Evolutionary conservation across 2,888 invertebrate genomes (phyloP).

Genomic region (Galeopsomyia nigrocyanea): DNA sequence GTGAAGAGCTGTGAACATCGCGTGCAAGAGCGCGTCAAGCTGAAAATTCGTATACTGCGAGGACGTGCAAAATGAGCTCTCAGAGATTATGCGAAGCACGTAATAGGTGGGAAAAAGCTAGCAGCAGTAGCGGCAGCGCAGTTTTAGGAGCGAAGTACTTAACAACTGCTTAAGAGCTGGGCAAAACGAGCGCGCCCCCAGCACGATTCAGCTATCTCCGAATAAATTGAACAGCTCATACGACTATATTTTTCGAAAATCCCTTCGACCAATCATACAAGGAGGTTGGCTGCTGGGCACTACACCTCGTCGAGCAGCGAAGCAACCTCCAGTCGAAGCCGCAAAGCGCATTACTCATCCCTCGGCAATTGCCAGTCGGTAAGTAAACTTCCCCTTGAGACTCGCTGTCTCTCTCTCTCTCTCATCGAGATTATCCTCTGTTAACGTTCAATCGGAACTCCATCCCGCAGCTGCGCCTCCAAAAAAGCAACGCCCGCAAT

Average conservation of each 20-base stretch:
- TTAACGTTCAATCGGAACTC: constrained; percentile 30
- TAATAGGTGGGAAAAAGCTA: not conserved
- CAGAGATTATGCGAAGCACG: too few relatives aligned
- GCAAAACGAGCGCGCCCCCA: not conserved
- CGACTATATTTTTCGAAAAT: constrained; percentile 1
- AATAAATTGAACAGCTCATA: constrained; percentile 17
- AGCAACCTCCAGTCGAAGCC: too few relatives aligned
- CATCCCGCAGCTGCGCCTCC: not conserved
- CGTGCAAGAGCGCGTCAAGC: too few relatives aligned
- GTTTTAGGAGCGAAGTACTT: constrained; percentile 4
- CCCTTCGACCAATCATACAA: too few relatives aligned
- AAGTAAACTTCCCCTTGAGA: not conserved
- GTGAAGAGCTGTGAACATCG: too few relatives aligned
- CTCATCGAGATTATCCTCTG: constrained; percentile 26
- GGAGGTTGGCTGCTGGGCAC: too few relatives aligned
- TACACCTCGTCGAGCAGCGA: too few relatives aligned
- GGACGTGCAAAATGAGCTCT: too few relatives aligned
- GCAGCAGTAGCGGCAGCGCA: not conserved
- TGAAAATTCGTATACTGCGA: too few relatives aligned
- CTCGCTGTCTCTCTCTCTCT: not conserved
- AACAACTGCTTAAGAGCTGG: constrained; percentile 4
- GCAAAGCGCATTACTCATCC: too few relatives aligned
- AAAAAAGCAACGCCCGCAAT: constrained; percentile 4
- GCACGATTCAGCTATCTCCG: not conserved
- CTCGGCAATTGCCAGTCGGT: too few relatives aligned